Evolutionary conservation across 2,113 vertebrate species (phyloP).

Genomic region (Stegostoma tigrinum): DNA sequence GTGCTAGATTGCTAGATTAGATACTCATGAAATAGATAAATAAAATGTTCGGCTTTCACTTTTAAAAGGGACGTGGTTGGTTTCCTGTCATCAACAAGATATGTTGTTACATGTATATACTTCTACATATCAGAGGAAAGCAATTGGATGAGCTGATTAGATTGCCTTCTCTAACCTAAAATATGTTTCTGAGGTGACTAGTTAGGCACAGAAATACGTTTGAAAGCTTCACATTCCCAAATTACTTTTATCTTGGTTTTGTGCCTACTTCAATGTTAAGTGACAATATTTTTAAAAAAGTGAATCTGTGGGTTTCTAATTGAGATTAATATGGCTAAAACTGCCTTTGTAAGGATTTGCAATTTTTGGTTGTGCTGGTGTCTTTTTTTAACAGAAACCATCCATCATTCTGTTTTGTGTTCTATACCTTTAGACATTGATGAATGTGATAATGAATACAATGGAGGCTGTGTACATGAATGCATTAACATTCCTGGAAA

Average conservation of each 20-base stretch:
- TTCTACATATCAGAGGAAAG: neutral
- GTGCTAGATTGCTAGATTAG: neutral
- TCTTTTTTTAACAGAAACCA: conserved; percentile 40
- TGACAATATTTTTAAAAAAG: neutral
- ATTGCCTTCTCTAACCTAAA: neutral
- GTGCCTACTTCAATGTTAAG: neutral
- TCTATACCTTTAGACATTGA: conserved; percentile 73
- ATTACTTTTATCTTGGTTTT: neutral
- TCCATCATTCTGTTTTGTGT: conserved; percentile 50
- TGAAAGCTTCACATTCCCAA: neutral
- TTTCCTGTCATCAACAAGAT: neutral
- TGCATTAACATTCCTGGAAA: conserved; percentile 96
- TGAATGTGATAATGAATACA: conserved; percentile 86
- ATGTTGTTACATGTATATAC: neutral
- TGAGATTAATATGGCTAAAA: conserved; percentile 26
- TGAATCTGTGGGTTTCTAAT: neutral
- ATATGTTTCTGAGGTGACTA: neutral
- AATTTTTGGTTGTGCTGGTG: conserved; percentile 8
- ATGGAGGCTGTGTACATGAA: conserved; percentile 92
- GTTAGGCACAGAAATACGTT: neutral
- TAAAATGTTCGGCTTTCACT: neutral
- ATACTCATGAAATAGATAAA: neutral
- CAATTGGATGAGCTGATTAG: neutral
- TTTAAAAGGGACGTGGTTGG: neutral
- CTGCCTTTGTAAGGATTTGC: conserved; percentile 5